Conservation (phyloP, 2,888 invertebrate genomes). For the Pheosia tremula region DNA sequence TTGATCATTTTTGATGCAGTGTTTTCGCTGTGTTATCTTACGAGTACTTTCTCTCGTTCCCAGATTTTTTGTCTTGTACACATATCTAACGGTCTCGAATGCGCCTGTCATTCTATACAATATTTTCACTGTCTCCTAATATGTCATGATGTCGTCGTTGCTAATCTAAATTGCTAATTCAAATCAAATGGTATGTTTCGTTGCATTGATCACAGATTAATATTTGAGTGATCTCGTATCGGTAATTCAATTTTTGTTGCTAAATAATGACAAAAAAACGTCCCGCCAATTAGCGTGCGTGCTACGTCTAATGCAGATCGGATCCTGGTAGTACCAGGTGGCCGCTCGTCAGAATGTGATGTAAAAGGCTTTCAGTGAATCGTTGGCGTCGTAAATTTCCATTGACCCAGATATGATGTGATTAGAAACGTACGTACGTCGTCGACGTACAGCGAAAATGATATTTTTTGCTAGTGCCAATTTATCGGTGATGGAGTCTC, state of each 20-base stretch:
- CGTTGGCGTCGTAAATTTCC: constrained; percentile 76
- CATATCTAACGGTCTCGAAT: constrained; percentile 60
- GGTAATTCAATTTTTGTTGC: constrained; percentile 56
- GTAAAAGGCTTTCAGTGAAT: constrained; percentile 81
- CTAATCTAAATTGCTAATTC: constrained; percentile 73
- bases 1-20: constrained; percentile 69
- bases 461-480: constrained; percentile 79
- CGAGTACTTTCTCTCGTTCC: constrained; percentile 74
- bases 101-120: constrained; percentile 68
- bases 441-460: constrained; percentile 70
- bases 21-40: constrained; percentile 64
- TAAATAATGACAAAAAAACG: constrained; percentile 59
- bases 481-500: constrained; percentile 74
- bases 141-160: constrained; percentile 60
- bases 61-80: constrained; percentile 53
- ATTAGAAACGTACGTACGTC: constrained; percentile 77
- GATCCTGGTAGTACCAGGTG: constrained; percentile 80
- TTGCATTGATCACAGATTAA: constrained; percentile 68
- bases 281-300: constrained; percentile 60
- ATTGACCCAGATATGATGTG: constrained; percentile 79
- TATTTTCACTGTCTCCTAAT: constrained; percentile 65
- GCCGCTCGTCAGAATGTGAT: constrained; percentile 63
- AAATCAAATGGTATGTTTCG: constrained; percentile 62
- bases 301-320: constrained; percentile 58
- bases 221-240: constrained; percentile 51